phyloP scores from a whole-genome alignment of 2,888 invertebrate species.

The Catocala nupta region DNA sequence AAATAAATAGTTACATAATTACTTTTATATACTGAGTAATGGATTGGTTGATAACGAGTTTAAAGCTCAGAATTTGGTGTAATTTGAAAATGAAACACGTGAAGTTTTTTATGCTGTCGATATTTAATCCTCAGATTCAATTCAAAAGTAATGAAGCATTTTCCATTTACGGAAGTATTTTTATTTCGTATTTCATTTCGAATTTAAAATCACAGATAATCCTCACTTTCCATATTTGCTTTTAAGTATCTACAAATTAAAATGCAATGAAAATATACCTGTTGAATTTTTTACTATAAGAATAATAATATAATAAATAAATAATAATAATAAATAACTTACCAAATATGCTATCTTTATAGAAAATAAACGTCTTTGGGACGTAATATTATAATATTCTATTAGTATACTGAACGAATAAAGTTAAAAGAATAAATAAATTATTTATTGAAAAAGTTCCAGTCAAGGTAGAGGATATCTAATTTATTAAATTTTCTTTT shows the following conservation, averaged over 20 bases:
- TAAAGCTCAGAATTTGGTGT: too few relatives aligned
- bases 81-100: too few relatives aligned
- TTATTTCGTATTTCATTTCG: slow-evolving; percentile 16
- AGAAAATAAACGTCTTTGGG: too few relatives aligned
- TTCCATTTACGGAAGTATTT: slow-evolving; percentile 1
- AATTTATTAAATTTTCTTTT: slow-evolving; percentile 52
- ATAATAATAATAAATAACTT: too few relatives aligned
- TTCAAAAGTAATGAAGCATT: slow-evolving; percentile 26
- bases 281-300: too few relatives aligned
- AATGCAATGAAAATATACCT: too few relatives aligned
- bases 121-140: slow-evolving; percentile 22
- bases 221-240: slow-evolving; percentile 16
- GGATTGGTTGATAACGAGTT: too few relatives aligned
- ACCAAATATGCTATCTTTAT: too few relatives aligned
- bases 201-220: slow-evolving; percentile 15
- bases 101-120: slow-evolving; percentile 4
- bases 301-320: too few relatives aligned
- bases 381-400: too few relatives aligned
- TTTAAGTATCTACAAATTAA: slow-evolving; percentile 1
- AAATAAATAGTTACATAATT: too few relatives aligned
- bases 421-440: slow-evolving; percentile 14
- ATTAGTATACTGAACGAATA: background rate
- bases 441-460: slow-evolving; percentile 37
- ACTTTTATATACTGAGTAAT: too few relatives aligned
- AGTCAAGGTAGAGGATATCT: slow-evolving; percentile 30